These are phyloP conservation scores for Brachionus rubens DNA, from an alignment of 1,140 invertebrate genomes.

Conservation along the genomic window DNA sequence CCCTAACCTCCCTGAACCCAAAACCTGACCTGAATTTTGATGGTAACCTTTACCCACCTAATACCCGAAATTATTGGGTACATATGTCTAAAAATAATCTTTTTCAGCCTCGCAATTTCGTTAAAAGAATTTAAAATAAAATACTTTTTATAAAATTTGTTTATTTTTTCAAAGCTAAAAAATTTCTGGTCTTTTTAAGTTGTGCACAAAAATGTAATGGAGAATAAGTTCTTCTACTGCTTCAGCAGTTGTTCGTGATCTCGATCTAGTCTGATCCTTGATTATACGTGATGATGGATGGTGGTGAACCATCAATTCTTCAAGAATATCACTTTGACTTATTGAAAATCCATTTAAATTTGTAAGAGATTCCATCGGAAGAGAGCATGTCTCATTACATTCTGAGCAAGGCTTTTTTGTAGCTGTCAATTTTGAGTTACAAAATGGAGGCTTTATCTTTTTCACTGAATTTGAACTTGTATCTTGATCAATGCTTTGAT, in stretches of 20 bases:
- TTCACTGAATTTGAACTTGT: background rate
- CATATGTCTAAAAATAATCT: too few species aligned
- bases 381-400: conserved; percentile 17
- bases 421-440: background rate
- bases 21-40: too few species aligned
- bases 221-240: background rate
- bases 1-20: too few species aligned
- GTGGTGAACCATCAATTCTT: conserved; percentile 27
- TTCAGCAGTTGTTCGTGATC: conserved; percentile 11
- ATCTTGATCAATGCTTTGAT: background rate
- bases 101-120: background rate
- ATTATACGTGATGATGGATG: conserved; percentile 20
- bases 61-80: too few species aligned
- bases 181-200: conserved; percentile 4
- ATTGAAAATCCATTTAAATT: background rate
- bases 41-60: too few species aligned
- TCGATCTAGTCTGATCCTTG: background rate
- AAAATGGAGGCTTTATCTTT: background rate
- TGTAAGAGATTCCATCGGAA: background rate
- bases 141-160: background rate
- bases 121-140: background rate
- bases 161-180: conserved; percentile 10
- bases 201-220: conserved; percentile 21
- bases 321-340: conserved; percentile 1
- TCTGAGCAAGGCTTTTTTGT: background rate